Percentiles rank a stretch among this genome's conserved stretches.
Conservation (phyloP, 2,797 vertebrate genomes). For the Avahi laniger region DNA sequence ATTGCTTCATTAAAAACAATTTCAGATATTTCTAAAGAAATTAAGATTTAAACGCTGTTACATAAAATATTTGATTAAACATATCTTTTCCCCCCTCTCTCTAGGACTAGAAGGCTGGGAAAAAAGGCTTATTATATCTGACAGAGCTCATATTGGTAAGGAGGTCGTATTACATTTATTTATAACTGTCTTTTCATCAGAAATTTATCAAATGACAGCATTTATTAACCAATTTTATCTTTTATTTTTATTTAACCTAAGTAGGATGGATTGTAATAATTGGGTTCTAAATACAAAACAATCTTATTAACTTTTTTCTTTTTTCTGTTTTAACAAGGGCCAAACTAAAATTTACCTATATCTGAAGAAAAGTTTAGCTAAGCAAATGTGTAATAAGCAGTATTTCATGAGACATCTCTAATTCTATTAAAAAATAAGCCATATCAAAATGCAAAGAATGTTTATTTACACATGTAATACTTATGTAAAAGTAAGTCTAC, state of each 20-base stretch:
- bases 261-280: neutral
- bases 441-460: neutral
- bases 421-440: neutral
- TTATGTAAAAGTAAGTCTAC: neutral
- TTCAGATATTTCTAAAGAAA: slow-evolving; percentile 43
- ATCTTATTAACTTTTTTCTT: neutral
- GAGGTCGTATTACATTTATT: slow-evolving; percentile 12
- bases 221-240: slow-evolving; percentile 30
- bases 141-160: slow-evolving; percentile 98
- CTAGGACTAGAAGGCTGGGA: slow-evolving; percentile 97
- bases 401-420: neutral
- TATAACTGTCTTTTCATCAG: neutral
- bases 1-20: neutral
- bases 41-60: slow-evolving; percentile 22
- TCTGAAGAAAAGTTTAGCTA: neutral
- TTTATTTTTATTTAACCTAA: slow-evolving; percentile 40
- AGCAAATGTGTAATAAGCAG: neutral
- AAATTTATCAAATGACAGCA: neutral
- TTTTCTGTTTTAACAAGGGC: neutral
- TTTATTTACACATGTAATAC: neutral
- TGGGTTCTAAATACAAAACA: neutral
- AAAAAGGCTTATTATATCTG: slow-evolving; percentile 96
- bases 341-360: neutral
- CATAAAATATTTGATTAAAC: neutral
- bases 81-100: slow-evolving; percentile 63